Base-by-base conservation (phyloP, 2,113 vertebrate species). In the Albula goreensis region DNA sequence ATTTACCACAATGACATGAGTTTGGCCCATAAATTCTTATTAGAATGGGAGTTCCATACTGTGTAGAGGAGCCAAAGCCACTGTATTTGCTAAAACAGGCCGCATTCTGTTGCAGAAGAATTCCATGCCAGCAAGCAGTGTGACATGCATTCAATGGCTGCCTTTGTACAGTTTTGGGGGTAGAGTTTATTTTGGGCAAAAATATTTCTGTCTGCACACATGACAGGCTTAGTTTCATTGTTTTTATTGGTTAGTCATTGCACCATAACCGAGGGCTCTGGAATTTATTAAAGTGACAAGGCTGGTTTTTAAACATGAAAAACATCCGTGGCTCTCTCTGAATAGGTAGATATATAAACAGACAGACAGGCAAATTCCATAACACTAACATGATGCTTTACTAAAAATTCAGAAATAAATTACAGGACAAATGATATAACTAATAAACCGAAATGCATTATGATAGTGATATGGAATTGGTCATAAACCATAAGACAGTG, bases 181-280 rank as follows among this genome's bases (percentile, higher is more conserved):
- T 52, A 84, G 63, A 57, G 74, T 70, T 84, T 22, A 41, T 70
- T 84, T 84, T 19, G 57, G 60, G n/a, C 60, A 22, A 22, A 74
- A 25, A 8, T 74, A 66, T 66, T 66, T 66, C 22, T 66, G 15
- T 19, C 60, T 5, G 60, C 15, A 19, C 60, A 19, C 60, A 66
- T 5, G 60, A 19, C 60, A 41, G 31, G 31, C 60, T 22, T 66
- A 66, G 17, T 66, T 66, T 66, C 22, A 22, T 66, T 15, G 60
- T 4, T 22, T 15, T 66, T 19, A 66, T 66, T 66, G 5, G 17
- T 19, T 66, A 66, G 17, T 66, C 60, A 66, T 66, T 22, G 60
- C 15, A 66, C 60, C 17, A 22, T 66, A 7, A 19, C 22, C 60
- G 22, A 66, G 60, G 60, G 5, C 7, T 66, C 60, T 22, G 60